Conservation (phyloP, 1,140 invertebrate genomes). For the Diabrotica undecimpunctata region DNA sequence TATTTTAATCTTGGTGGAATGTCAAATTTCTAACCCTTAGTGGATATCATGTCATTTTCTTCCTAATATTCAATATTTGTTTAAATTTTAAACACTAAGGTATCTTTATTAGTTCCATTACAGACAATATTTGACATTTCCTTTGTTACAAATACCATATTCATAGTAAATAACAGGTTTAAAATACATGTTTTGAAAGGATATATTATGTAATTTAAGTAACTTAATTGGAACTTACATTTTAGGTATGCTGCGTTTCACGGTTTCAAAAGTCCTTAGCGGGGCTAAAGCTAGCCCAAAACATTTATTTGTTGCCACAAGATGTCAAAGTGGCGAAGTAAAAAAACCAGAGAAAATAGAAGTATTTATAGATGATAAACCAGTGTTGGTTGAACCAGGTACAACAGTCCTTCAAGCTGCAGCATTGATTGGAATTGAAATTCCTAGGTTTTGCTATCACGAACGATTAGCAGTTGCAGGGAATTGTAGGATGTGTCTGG, state of each 20-base stretch:
- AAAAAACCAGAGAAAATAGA: constrained; percentile 80
- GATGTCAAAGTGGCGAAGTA: constrained; percentile 31
- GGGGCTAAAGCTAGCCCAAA: constrained; percentile 40
- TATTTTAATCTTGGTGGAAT: background rate
- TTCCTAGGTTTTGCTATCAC: constrained; percentile 99
- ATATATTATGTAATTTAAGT: constrained; percentile 10
- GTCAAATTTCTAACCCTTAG: background rate
- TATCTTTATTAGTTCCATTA: background rate
- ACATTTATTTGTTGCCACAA: constrained; percentile 29
- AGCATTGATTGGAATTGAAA: constrained; percentile 93
- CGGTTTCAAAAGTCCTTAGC: constrained; percentile 37
- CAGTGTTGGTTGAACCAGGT: constrained; percentile 90
- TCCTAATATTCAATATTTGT: background rate
- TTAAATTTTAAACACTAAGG: background rate
- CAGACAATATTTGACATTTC: background rate
- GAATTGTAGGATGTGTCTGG: constrained; percentile 98
- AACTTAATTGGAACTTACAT: background rate
- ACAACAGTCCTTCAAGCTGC: constrained; percentile 98
- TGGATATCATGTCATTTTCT: constrained; percentile 2
- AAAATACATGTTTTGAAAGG: background rate
- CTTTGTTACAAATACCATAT: background rate
- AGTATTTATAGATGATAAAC: constrained; percentile 97
- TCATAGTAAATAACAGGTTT: background rate
- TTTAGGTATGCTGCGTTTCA: constrained; percentile 40
- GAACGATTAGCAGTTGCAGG: constrained; percentile 96